Base-by-base conservation (phyloP, 2,888 invertebrate genomes). In the Coleophora flavipennella region DNA sequence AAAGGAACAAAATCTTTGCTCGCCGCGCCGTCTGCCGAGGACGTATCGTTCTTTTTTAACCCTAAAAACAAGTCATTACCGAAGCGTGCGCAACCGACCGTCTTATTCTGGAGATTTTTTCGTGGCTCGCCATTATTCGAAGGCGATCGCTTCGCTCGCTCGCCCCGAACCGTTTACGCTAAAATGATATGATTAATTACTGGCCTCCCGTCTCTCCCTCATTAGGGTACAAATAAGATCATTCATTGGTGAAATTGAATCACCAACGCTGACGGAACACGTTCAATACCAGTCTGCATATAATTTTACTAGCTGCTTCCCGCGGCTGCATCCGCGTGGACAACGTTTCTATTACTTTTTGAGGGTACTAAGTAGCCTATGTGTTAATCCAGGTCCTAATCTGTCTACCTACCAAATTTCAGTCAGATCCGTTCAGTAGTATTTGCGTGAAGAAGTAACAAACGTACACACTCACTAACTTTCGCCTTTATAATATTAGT, bases 1-100 rank as follows among this genome's bases (percentile, higher is more conserved):
- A 20, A 20, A 20, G 20, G 20, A 20, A 77, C 72, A 79, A 74
- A 73, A 72, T 66, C 60, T 64, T 56, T 52, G 28, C 35, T 57
- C 46, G 55, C 48, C 59, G 59, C 66, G 65, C 66, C 73, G 77
- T 72, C 83, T 83, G 83, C 59, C 55, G 57, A 72, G 72, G 83
- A 83, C 83, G 77, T 73, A 75, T 76, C 75, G 70, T 71, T 79
- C 77, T 80, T 69, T 80, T 73, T 73, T 76, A 79, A 83, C 79
- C 77, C 77, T 75, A 80, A 83, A 83, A 84, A 83, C 84, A 84
- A 84, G 83, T 83, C 83, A 84, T 84, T 84, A 84, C 68, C 74
- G 72, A 63, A 64, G 69, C 75, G 71, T 66, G 80, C 75, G 75
- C 69, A 79, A 73, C 74, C 76, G 74, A 72, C 74, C 79, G 67